These are phyloP conservation scores for Tenrec ecaudatus DNA, from an alignment of 2,113 vertebrate species.

Conservation along the genomic window DNA sequence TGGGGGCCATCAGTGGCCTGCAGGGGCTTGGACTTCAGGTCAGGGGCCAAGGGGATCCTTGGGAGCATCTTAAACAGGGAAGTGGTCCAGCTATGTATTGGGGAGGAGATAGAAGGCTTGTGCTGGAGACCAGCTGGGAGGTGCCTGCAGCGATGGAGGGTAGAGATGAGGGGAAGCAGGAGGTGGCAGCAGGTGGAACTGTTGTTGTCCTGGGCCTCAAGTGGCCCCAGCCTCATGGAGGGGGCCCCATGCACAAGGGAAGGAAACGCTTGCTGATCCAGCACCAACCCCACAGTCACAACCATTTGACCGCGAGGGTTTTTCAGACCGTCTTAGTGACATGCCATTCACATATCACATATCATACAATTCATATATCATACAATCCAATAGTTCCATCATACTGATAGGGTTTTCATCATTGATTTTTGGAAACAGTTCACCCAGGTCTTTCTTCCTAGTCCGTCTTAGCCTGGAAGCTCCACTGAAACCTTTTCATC, in stretches of 20 bases:
- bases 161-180: rapidly evolving
- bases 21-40: neutral
- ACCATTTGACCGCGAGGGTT: neutral
- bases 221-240: neutral
- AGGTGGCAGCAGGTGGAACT: neutral
- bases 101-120: neutral
- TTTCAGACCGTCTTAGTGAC: too few relatives aligned
- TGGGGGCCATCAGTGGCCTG: too few relatives aligned
- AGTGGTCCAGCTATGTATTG: neutral
- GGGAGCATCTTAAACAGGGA: neutral
- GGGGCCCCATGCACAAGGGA: neutral
- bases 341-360: too few relatives aligned
- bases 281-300: neutral
- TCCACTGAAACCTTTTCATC: neutral
- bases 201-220: neutral
- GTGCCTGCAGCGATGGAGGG: neutral
- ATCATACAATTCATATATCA: too few relatives aligned
- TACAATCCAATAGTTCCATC: too few relatives aligned
- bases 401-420: neutral
- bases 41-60: rapidly evolving
- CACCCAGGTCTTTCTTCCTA: neutral
- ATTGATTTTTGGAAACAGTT: neutral
- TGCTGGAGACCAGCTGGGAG: neutral
- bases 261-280: neutral
- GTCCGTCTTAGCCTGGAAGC: neutral